Evolutionary conservation across 2,113 vertebrate species (phyloP), one percentile per base, ranked within the genome.

Genomic region (Puntigrus tetrazona): DNA sequence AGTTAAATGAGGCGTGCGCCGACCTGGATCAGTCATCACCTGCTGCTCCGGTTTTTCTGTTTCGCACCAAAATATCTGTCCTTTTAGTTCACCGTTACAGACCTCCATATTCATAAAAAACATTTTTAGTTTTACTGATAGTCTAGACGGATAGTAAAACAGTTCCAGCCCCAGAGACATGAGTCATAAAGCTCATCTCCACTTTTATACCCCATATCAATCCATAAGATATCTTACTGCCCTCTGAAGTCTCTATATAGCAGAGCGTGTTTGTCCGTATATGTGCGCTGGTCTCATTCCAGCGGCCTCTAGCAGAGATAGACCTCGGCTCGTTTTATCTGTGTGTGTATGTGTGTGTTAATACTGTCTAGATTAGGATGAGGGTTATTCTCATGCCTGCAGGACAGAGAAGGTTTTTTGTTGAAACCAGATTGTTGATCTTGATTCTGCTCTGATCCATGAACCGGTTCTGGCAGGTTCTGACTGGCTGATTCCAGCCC

Each of bases 391-490:
- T 84, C 41, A 78, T 38, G 77, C 67, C 47, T 77, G 78, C 38
- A 50, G 78, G 41, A 69, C 27, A 38, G 86, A 57, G 50, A 43
- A 43, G 36, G 14, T 78, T 83, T 85, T 41, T 81, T 69, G 79
- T 81, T 70, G 16, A 81, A 81, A 81, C 47, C 7, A 25, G 61
- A 63, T 85, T 78, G 72, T 82, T 45, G 78, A 85, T 80, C 45
- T 76, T n/a, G 22, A 77, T 59, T 84, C 63, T 65, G 52, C 55
- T 82, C 43, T 22, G 38, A 82, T 82, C 73, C 67, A 79, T 52
- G 50, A 87, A 85, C 86, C 65, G 65, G 86, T 82, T 87, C 55
- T 83, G 34, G 29, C 84, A 6, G 81, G 84, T 82, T 87, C 55
- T 83, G 45, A 43, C 84, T 6, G 81, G 84, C 52, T 81, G 27